Evolutionary conservation across 2,888 invertebrate species (phyloP).

Genomic region (Pristionchus mayeri): DNA sequence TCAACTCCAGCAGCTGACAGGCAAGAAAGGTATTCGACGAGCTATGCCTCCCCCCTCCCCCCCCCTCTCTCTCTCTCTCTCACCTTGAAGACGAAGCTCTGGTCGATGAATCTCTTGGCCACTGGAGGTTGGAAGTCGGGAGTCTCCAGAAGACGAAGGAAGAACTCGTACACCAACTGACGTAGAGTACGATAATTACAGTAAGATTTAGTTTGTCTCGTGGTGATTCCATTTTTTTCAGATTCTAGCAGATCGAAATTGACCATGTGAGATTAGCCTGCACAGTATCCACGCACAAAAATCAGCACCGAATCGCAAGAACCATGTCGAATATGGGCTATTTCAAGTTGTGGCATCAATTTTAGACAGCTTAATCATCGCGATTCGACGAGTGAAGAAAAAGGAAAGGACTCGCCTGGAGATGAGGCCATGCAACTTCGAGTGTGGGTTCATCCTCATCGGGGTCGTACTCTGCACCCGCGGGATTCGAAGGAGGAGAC

Average conservation of each 20-base stretch:
- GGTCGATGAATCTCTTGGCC: slow-evolving; percentile 94
- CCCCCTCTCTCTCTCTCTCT: not conserved
- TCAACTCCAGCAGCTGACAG: slow-evolving; percentile 92
- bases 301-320: no score
- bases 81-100: slow-evolving; percentile 93
- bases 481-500: slow-evolving; percentile 87
- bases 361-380: no score
- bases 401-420: slow-evolving; percentile 58
- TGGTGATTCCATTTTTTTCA: no score
- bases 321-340: no score
- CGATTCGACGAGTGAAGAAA: no score
- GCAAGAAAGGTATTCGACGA: slow-evolving; percentile 15
- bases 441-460: slow-evolving; percentile 95
- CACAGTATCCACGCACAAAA: no score
- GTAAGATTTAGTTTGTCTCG: no score
- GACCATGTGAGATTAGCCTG: no score
- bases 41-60: not conserved
- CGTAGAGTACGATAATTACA: no score
- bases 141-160: slow-evolving; percentile 87
- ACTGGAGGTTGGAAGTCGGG: slow-evolving; percentile 92
- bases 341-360: no score
- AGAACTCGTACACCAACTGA: slow-evolving; percentile 84
- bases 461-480: slow-evolving; percentile 89
- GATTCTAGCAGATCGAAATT: no score
- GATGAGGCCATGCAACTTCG: slow-evolving; percentile 82